These are phyloP conservation scores for Nycticebus coucang DNA, from an alignment of 2,113 vertebrate species.

Conservation along the genomic window DNA sequence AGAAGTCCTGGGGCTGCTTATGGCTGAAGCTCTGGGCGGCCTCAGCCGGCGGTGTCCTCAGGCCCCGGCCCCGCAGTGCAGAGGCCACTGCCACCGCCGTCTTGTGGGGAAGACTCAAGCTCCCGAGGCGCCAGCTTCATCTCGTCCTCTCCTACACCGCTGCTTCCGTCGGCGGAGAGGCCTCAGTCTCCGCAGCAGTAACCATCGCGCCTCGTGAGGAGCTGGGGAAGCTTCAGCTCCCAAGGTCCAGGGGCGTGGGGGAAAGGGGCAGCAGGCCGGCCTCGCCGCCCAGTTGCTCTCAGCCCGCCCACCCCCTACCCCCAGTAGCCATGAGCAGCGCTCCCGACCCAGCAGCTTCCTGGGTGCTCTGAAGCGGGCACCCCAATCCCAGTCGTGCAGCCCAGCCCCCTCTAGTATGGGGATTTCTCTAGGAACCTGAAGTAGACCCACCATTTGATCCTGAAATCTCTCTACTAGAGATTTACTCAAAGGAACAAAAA, in stretches of 20 bases:
- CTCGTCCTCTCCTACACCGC: conserved; percentile 71
- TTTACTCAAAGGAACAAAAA: too few species aligned
- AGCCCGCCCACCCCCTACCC: conserved; percentile 82
- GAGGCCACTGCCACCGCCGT: conserved; percentile 89
- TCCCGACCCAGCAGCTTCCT: not conserved
- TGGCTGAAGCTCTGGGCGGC: conserved; percentile 72
- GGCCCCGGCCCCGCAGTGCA: conserved; percentile 62
- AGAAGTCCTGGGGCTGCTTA: conserved; percentile 72
- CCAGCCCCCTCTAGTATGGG: not conserved
- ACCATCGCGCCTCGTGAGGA: conserved; percentile 21
- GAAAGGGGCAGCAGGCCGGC: conserved; percentile 55
- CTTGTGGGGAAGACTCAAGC: conserved; percentile 86
- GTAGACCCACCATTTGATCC: too few species aligned
- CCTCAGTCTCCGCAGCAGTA: conserved; percentile 42
- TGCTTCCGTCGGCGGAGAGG: conserved; percentile 42
- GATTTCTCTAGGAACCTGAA: too few species aligned
- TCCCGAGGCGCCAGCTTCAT: conserved; percentile 76
- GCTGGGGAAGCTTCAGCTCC: conserved; percentile 56
- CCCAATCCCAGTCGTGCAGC: not conserved
- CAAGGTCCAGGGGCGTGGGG: conserved; percentile 56
- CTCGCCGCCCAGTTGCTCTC: conserved; percentile 55
- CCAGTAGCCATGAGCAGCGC: conserved; percentile 78
- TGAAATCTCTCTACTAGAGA: too few species aligned
- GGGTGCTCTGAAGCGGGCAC: not conserved
- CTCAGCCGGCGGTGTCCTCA: conserved; percentile 80